Conservation (phyloP, 1,140 invertebrate species). For the Lanistes nyassanus region DNA sequence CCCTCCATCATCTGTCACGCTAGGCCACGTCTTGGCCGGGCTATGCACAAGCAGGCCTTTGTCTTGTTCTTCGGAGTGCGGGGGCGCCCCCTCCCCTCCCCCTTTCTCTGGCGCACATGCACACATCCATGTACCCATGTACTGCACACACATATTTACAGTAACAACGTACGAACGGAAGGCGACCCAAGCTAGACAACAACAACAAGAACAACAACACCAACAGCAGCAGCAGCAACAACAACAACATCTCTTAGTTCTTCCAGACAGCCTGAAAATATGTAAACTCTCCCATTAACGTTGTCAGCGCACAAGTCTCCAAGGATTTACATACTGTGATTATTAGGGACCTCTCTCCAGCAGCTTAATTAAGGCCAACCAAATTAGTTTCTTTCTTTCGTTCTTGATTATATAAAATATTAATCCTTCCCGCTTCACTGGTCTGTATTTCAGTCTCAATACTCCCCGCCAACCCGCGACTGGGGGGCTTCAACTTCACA, state of each 20-base stretch:
- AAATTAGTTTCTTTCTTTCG: neutral
- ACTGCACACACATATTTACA: neutral
- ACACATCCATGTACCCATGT: neutral
- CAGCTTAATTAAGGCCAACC: neutral
- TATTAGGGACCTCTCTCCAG: neutral
- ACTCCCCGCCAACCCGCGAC: constrained; percentile 1
- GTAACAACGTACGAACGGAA: too few species aligned
- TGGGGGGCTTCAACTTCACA: constrained; percentile 16
- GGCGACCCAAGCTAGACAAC: too few species aligned
- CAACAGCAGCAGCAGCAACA: neutral
- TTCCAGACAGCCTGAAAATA: too few species aligned
- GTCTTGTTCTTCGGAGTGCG: neutral
- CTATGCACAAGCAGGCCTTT: neutral
- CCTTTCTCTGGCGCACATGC: neutral
- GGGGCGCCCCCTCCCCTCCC: neutral
- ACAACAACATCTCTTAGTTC: constrained; percentile 1
- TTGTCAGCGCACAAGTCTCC: too few species aligned
- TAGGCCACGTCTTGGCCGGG: too few species aligned
- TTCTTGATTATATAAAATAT: neutral
- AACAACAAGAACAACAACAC: too few species aligned
- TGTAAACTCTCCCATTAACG: too few species aligned
- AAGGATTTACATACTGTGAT: neutral
- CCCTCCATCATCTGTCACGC: constrained; percentile 3
- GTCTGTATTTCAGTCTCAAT: constrained; percentile 6
- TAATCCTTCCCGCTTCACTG: neutral